Base-by-base conservation (phyloP, 2,888 invertebrate genomes). In the Thera britannica region DNA sequence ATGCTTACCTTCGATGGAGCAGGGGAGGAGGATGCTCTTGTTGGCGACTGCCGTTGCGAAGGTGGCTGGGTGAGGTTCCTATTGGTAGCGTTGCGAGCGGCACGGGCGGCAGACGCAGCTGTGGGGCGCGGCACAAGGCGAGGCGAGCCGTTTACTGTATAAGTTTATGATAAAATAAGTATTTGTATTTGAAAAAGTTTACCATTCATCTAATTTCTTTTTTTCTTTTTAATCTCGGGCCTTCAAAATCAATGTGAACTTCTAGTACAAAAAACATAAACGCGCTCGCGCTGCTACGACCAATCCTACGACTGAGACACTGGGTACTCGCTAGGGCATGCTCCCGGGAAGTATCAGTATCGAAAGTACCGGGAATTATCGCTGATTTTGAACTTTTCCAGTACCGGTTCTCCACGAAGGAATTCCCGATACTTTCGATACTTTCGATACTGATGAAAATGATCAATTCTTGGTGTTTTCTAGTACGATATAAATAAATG, bases 51-150 rank as follows among this genome's bases (percentile, higher is more conserved):
- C 58, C 81, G 80, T 56, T 80, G 82, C 12, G 77, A 46, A 7
- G 77, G 57, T 2, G 78, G 68, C 48, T 67, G 34, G 1, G 77
- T 73, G 54, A 84, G 68, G 70, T 84, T 88, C 61, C 93, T 82
- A 68, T 89, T 92, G 72, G 87, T 87, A 44, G 93, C 91, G 74
- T 86, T 91, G 54, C 87, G 87, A 3, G 92, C 91, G 1, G 93
- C 93, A 38, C 93, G 90, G 12, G 93, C 93, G 12, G 86, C 83
- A 0, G 93, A 93, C 12, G 93, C 92, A 0, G 91, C 90, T 2
- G 93, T 93, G 4, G 85, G 83, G 23, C 93, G 87, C 1, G 93
- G 92, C 35, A 84, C 23, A 60, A 92, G 74, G 11, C 89, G 86
- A 7, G 90, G 88, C 59, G 80, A 74, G 11, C 80, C 60, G 35